Evolutionary conservation across 2,113 vertebrate species (phyloP).

Genomic region (Myodes glareolus): DNA sequence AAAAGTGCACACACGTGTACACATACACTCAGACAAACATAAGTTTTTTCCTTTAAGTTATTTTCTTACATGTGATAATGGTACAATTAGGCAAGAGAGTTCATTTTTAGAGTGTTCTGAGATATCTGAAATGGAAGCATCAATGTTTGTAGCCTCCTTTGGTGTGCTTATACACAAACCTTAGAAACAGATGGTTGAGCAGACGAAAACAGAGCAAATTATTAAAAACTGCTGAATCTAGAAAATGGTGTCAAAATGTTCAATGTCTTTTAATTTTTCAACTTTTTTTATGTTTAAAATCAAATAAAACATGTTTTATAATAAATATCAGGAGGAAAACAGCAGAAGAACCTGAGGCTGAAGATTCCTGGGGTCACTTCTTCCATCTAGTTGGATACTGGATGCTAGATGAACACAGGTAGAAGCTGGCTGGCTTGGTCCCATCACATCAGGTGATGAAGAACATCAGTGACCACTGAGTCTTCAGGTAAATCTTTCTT

Average conservation of each 20-base stretch:
- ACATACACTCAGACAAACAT: not conserved
- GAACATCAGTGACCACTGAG: not conserved
- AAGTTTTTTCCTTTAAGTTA: not conserved
- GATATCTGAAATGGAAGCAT: not conserved
- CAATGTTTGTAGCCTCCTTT: not conserved
- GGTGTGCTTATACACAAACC: not conserved
- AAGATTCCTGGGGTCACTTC: not conserved
- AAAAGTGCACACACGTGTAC: not conserved
- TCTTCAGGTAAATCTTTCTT: not conserved
- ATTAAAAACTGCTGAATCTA: not conserved
- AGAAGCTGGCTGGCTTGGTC: conserved; percentile 53
- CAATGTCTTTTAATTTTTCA: not conserved
- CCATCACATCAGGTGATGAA: conserved; percentile 56
- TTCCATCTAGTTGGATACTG: not conserved
- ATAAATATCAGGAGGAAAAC: not conserved
- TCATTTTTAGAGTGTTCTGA: conserved; percentile 15
- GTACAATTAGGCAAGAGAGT: not conserved
- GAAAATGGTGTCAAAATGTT: not conserved
- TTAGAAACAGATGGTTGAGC: not conserved
- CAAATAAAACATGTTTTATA: not conserved
- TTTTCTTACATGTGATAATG: conserved; percentile 20
- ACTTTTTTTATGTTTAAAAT: conserved; percentile 11
- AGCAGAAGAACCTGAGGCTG: conserved; percentile 81
- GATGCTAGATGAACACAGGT: conserved; percentile 18
- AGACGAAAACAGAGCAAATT: not conserved